Percentiles rank a stretch among this genome's conserved stretches.
Evolutionary conservation across 2,113 vertebrate species (phyloP).

Genomic region (Hypanus sabinus): DNA sequence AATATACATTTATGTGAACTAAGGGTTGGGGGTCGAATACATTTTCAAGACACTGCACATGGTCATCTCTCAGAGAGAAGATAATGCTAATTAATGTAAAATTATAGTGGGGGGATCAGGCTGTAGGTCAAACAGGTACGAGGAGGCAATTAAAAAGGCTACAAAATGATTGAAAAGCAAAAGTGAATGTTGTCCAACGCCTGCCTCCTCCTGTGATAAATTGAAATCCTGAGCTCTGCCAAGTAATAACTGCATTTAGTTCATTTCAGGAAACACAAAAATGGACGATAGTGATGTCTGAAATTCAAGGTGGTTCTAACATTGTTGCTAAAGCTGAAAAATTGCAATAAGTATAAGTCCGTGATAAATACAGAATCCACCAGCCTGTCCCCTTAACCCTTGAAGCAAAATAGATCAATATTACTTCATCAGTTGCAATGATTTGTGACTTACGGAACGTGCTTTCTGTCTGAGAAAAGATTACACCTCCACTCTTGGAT

Average conservation of each 20-base stretch:
- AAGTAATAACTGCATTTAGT: background rate
- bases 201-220: background rate
- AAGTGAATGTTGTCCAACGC: background rate
- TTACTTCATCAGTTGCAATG: background rate
- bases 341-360: background rate
- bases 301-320: background rate
- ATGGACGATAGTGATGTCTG: background rate
- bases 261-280: background rate
- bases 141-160: background rate
- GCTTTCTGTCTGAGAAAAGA: constrained; percentile 44
- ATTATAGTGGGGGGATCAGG: too few species aligned
- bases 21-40: too few species aligned
- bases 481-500: constrained; percentile 72
- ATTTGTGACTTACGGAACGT: constrained; percentile 44
- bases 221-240: background rate
- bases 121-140: background rate
- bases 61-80: too few species aligned
- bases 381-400: background rate
- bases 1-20: too few species aligned
- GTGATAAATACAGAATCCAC: background rate
- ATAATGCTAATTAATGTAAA: too few species aligned
- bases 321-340: background rate
- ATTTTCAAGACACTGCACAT: too few species aligned
- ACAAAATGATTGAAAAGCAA: background rate
- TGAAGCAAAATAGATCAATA: background rate